A percentile compares a stretch with the other conserved stretches of the same genome.
Conservation (phyloP, 1,140 invertebrate species). For the Drosophila azteca region DNA sequence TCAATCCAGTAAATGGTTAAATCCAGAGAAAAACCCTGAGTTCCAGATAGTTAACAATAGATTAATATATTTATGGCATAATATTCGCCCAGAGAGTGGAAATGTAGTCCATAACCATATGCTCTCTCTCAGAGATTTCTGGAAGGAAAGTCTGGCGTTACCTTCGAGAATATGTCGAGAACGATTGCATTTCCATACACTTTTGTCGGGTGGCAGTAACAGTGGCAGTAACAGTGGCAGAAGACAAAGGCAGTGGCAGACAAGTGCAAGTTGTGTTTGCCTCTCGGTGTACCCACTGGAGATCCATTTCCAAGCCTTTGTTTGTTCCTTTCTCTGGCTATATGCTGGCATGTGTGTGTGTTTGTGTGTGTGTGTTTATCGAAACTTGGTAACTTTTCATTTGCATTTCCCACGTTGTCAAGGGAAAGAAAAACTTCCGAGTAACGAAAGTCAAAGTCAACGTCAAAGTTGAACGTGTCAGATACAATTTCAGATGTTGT, state of each 20-base stretch:
- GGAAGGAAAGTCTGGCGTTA: too few relatives aligned
- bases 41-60: too few relatives aligned
- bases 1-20: too few relatives aligned
- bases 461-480: conserved; percentile 62
- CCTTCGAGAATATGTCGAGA: too few relatives aligned
- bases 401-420: conserved; percentile 78
- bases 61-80: too few relatives aligned
- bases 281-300: conserved; percentile 8
- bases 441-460: conserved; percentile 45
- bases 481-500: conserved; percentile 49
- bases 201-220: background rate
- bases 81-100: too few relatives aligned
- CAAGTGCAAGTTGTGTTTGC: conserved; percentile 11
- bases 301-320: conserved; percentile 56
- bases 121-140: too few relatives aligned
- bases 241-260: conserved; percentile 13
- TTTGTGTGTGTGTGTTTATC: conserved; percentile 41
- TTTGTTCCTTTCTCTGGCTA: conserved; percentile 57
- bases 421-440: conserved; percentile 32
- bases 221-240: background rate
- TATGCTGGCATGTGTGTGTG: too few relatives aligned
- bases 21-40: too few relatives aligned
- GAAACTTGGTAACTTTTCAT: conserved; percentile 57
- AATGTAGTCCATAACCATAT: too few relatives aligned
- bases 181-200: background rate